These are phyloP conservation scores for Gobio occitaniae DNA, from an alignment of 2,797 vertebrate species.

Conservation along the genomic window DNA sequence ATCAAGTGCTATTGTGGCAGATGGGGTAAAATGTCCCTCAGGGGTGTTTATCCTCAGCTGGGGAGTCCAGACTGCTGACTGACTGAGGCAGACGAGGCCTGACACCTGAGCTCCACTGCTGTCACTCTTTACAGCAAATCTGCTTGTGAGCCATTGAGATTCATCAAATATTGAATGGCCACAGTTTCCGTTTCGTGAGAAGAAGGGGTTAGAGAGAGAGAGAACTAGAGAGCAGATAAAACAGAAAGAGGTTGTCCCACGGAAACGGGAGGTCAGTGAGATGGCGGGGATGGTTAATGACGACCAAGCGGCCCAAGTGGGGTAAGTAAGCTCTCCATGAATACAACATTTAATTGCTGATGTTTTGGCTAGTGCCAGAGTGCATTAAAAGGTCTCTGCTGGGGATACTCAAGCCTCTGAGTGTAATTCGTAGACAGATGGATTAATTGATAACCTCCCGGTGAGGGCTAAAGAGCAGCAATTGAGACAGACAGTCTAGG, in stretches of 20 bases:
- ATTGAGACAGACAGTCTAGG: conserved; percentile 6
- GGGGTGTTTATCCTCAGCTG: conserved; percentile 28
- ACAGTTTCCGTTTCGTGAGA: conserved; percentile 79
- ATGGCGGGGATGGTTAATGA: conserved; percentile 51
- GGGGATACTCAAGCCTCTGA: conserved; percentile 36
- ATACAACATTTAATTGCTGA: conserved; percentile 10
- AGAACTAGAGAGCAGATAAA: conserved; percentile 46
- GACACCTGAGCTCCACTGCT: conserved; percentile 70
- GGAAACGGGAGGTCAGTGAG: conserved; percentile 60
- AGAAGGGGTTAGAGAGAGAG: conserved; percentile 29
- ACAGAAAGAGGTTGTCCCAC: conserved; percentile 36
- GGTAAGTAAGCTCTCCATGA: conserved; percentile 67
- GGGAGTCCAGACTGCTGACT: conserved; percentile 50
- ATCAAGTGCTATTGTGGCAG: conserved; percentile 35
- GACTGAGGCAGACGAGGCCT: conserved; percentile 57
- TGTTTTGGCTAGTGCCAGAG: conserved; percentile 21
- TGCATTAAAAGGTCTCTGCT: conserved; percentile 1
- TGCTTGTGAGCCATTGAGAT: conserved; percentile 83
- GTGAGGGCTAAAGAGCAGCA: conserved; percentile 15
- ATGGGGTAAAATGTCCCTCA: conserved; percentile 43
- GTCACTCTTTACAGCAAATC: conserved; percentile 77
- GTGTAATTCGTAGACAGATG: conserved; percentile 60
- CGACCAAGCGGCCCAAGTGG: conserved; percentile 65
- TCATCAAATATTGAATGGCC: conserved; percentile 81
- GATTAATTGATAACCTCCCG: conserved; percentile 64